Conservation (phyloP, 1,140 invertebrate species). For the Polypedilum pembai region DNA sequence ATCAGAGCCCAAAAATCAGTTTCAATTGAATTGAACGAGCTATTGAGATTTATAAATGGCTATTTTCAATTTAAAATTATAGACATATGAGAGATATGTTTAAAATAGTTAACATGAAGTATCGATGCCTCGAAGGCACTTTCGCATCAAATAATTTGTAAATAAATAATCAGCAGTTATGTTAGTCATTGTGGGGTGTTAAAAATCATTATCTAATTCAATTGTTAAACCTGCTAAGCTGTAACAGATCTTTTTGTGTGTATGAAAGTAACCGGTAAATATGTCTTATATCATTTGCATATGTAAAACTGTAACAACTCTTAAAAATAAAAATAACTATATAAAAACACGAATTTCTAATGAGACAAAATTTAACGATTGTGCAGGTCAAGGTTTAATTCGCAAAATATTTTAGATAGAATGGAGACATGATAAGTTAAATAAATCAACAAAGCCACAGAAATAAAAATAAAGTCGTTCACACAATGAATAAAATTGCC, state of each 20-base stretch:
- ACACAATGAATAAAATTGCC: not conserved
- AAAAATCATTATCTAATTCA: not conserved
- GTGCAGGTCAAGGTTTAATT: not conserved
- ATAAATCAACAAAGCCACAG: too few relatives aligned
- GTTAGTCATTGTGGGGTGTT: not conserved
- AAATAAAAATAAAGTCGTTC: too few relatives aligned
- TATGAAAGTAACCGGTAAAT: too few relatives aligned
- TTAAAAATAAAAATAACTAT: not conserved
- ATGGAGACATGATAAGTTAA: too few relatives aligned
- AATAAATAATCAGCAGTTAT: too few relatives aligned
- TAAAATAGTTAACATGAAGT: constrained; percentile 3
- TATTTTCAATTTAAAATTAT: not conserved
- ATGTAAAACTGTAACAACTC: not conserved
- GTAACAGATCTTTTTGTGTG: not conserved
- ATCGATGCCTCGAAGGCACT: not conserved
- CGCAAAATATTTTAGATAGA: not conserved
- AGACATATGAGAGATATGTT: not conserved
- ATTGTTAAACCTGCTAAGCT: not conserved
- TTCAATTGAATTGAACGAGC: not conserved
- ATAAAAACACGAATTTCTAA: not conserved
- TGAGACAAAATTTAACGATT: not conserved
- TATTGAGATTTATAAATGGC: constrained; percentile 1
- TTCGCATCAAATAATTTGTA: too few relatives aligned
- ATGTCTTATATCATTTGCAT: not conserved
- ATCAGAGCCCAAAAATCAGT: not conserved